phyloP scores from a whole-genome alignment of 2,797 vertebrate species.

The Eulemur coronatus region DNA sequence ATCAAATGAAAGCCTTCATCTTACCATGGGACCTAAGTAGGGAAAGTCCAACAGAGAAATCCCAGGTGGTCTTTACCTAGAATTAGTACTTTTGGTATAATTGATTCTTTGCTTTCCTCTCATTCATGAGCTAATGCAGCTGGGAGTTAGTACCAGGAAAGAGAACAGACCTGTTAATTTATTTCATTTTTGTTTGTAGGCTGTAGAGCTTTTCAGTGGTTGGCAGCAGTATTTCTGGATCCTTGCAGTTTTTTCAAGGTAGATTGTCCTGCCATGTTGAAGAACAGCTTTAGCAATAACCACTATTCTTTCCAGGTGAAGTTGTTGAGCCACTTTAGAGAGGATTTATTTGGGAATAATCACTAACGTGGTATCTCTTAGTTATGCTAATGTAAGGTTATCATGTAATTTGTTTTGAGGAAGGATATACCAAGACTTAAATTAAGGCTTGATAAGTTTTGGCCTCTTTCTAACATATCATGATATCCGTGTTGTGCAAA shows the following conservation, averaged over 20 bases:
- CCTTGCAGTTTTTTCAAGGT: neutral
- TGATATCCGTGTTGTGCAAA: neutral
- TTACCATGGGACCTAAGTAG: neutral
- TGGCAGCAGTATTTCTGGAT: neutral
- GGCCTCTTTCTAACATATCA: neutral
- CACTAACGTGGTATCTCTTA: neutral
- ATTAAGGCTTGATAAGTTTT: neutral
- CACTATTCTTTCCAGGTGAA: neutral
- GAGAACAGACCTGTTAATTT: neutral
- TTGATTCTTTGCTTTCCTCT: neutral
- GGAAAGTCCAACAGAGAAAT: neutral
- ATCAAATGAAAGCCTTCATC: neutral
- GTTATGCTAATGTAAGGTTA: neutral
- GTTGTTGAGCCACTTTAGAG: neutral
- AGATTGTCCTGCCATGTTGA: neutral
- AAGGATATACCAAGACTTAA: neutral
- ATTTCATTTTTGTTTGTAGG: neutral
- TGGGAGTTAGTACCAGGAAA: neutral
- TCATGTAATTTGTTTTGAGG: neutral
- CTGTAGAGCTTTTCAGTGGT: neutral
- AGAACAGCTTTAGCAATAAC: neutral
- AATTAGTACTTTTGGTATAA: neutral
- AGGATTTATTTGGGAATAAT: neutral
- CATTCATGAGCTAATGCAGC: neutral
- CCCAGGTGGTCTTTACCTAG: neutral